Conservation (phyloP, 64 coral and sea anemone genomes). For the Porites australiensis region DNA sequence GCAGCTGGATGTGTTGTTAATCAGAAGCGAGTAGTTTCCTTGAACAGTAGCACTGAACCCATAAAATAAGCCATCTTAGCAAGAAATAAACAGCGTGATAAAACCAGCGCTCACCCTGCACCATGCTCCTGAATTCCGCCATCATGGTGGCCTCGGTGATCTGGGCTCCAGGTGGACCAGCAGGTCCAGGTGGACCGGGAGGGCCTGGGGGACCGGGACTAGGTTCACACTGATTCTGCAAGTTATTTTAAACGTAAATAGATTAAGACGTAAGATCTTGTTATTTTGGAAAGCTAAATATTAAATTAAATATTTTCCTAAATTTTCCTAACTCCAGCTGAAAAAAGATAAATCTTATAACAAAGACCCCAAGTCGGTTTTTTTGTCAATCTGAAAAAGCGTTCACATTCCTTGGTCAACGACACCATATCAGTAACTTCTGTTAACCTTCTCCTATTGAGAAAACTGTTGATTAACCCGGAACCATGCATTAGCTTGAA, state of each 20-base stretch:
- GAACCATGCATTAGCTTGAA: background rate
- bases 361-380: no score
- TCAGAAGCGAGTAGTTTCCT: no score
- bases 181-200: slow-evolving; percentile 88
- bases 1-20: no score
- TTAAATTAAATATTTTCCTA: no score
- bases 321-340: no score
- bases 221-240: slow-evolving; percentile 29
- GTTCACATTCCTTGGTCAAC: no score
- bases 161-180: slow-evolving; percentile 87
- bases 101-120: slow-evolving; percentile 59
- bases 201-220: slow-evolving; percentile 73
- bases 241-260: background rate
- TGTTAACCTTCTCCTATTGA: no score
- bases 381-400: no score
- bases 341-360: no score
- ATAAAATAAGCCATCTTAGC: background rate
- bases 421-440: no score
- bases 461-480: no score
- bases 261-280: background rate
- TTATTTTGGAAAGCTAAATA: background rate
- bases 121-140: slow-evolving; percentile 91
- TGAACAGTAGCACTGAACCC: no score
- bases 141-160: slow-evolving; percentile 96
- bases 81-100: background rate